Base-by-base conservation (phyloP, 2,888 invertebrate species). In the Elegia similella region DNA sequence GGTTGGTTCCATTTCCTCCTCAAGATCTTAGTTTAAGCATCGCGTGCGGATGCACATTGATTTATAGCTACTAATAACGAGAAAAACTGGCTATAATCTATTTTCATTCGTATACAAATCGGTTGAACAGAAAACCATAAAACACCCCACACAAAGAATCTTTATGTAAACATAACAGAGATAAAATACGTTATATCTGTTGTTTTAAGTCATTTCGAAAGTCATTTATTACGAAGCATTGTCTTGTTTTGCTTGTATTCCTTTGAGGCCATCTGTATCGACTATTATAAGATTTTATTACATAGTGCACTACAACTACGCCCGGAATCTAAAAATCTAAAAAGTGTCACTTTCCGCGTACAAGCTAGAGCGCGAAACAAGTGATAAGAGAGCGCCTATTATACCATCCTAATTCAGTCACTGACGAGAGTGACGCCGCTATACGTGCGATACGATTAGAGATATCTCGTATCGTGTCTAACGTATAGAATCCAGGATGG, bases 41-140 rank as follows among this genome's bases (percentile, higher is more conserved):
- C 75, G 75, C 72, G 77, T 70, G 76, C 90, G 84, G 89, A 88
- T 88, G 80, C 77, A 62, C 83, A 77, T 88, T 90, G 91, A 90
- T 91, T 91, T 86, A 90, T 81, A 72, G 80, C 82, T 80, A 82
- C 89, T 88, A 88, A 90, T 90, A 90, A 88, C 87, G 76, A 73
- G 91, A 91, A 90, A 91, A 90, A 89, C 88, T 88, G 81, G 86
- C 88, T 86, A 85, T 90, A 89, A 91, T 88, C 91, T 91, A 91
- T 91, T 91, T 89, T 75, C 88, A 90, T 84, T 85, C 80, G 88
- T 91, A 88, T 78, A 91, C 89, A 88, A 85, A 89, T 89, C 88
- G 89, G 87, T 87, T 82, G 87, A 91, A 89, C 90, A 88, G 88
- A 89, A 90, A 91, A 88, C 90, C 83, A 82, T 91, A 88, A 91